Conservation (phyloP, 2,888 invertebrate species). For the Cantharis lateralis region DNA sequence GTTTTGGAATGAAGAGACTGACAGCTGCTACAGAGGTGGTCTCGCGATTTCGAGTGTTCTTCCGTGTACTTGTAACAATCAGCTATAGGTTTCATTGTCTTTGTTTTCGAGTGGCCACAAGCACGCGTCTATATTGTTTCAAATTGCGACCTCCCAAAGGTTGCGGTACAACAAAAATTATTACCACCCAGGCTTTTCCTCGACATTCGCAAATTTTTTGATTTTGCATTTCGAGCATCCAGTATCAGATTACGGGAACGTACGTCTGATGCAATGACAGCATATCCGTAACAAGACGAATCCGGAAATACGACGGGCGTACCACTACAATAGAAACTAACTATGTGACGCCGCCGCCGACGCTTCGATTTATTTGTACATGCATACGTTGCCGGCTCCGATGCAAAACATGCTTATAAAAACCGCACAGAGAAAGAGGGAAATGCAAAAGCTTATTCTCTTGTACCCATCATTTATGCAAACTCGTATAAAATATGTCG, state of each 20-base stretch:
- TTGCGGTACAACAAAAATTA: constrained; percentile 16
- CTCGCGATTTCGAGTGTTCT: constrained; percentile 13
- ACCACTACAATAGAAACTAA: constrained; percentile 31
- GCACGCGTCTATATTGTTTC: constrained; percentile 32
- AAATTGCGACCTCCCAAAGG: constrained; percentile 26
- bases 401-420: not conserved
- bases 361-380: constrained; percentile 20
- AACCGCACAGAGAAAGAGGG: not conserved
- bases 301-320: constrained; percentile 33
- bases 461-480: constrained; percentile 9
- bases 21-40: constrained; percentile 30
- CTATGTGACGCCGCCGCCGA: constrained; percentile 21
- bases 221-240: not conserved
- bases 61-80: constrained; percentile 27
- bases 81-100: constrained; percentile 28
- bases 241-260: constrained; percentile 27
- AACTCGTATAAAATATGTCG: constrained; percentile 21
- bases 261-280: constrained; percentile 25
- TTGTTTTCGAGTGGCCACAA: constrained; percentile 14
- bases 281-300: constrained; percentile 33
- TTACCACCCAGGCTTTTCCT: constrained; percentile 20
- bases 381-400: constrained; percentile 11
- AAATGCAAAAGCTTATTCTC: not conserved
- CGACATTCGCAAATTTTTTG: not conserved
- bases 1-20: constrained; percentile 29